Conservation (phyloP, 2,888 invertebrate genomes). For the Capitulum mitella region DNA sequence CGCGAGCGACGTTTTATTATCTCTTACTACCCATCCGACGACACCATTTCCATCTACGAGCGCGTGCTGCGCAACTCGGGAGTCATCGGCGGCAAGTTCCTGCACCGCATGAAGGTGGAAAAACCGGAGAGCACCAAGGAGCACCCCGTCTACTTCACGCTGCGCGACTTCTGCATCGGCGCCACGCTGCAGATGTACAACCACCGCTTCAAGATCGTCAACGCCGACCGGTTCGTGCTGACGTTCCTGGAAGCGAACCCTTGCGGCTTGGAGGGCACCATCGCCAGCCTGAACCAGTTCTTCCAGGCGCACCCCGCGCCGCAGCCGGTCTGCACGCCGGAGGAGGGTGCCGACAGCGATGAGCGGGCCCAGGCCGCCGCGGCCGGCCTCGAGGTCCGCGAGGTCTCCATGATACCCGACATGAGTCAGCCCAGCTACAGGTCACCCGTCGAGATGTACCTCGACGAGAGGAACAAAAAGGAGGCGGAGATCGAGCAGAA, state of each 20-base stretch:
- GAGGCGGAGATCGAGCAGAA: not conserved
- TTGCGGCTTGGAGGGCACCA: not conserved
- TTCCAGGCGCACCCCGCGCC: slow-evolving; percentile 8
- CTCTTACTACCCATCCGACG: slow-evolving; percentile 66
- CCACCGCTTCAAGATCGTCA: slow-evolving; percentile 66
- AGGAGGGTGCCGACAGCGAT: not conserved
- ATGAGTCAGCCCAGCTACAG: not conserved
- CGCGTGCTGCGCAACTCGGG: slow-evolving; percentile 66
- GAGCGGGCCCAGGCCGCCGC: not conserved
- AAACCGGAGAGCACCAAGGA: slow-evolving; percentile 62
- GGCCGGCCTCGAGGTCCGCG: not conserved
- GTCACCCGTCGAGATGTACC: not conserved
- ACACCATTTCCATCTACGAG: slow-evolving; percentile 66
- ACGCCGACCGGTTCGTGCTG: slow-evolving; percentile 63
- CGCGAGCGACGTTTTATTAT: slow-evolving; percentile 64
- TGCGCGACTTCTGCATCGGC: slow-evolving; percentile 71
- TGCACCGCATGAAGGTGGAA: slow-evolving; percentile 57
- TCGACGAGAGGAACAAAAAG: not conserved
- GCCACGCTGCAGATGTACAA: slow-evolving; percentile 62
- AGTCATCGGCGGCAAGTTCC: slow-evolving; percentile 65
- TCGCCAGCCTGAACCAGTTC: slow-evolving; percentile 20
- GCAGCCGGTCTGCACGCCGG: not conserved
- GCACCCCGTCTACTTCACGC: slow-evolving; percentile 66
- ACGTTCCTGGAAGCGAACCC: not conserved
- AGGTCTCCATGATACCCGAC: not conserved